Evolutionary conservation across 1,140 invertebrate species (phyloP).

Genomic region (Sarcophaga bullata): DNA sequence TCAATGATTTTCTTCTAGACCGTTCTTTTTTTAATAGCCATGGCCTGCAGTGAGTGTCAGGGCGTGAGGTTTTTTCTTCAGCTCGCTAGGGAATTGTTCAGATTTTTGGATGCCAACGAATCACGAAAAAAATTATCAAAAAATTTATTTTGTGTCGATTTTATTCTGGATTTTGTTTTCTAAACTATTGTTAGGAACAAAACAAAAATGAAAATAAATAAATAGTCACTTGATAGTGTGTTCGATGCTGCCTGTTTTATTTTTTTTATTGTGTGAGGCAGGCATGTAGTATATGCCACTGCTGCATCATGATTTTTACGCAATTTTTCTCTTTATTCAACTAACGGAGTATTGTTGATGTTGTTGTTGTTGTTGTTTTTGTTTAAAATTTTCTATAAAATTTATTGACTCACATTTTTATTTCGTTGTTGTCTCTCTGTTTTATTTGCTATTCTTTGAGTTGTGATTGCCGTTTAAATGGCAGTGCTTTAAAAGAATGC

Average conservation of each 20-base stretch:
- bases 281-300: neutral
- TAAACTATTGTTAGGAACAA: too few species aligned
- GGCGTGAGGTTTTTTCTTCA: neutral
- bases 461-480: neutral
- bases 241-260: neutral
- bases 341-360: neutral
- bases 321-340: neutral
- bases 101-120: neutral
- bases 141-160: neutral
- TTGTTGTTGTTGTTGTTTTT: constrained; percentile 3
- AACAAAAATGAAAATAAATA: too few species aligned
- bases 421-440: neutral
- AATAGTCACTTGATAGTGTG: too few species aligned
- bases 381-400: neutral
- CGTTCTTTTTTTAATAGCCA: neutral
- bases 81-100: neutral
- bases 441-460: neutral
- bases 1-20: neutral
- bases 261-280: neutral
- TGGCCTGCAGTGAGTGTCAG: neutral
- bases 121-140: constrained; percentile 9
- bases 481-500: neutral
- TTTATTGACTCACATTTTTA: constrained; percentile 1
- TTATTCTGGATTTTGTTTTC: neutral
- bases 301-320: constrained; percentile 7